Percentiles rank a stretch among this genome's conserved stretches.
Conservation (phyloP, 2,797 vertebrate genomes). For the Oreochromis mossambicus region DNA sequence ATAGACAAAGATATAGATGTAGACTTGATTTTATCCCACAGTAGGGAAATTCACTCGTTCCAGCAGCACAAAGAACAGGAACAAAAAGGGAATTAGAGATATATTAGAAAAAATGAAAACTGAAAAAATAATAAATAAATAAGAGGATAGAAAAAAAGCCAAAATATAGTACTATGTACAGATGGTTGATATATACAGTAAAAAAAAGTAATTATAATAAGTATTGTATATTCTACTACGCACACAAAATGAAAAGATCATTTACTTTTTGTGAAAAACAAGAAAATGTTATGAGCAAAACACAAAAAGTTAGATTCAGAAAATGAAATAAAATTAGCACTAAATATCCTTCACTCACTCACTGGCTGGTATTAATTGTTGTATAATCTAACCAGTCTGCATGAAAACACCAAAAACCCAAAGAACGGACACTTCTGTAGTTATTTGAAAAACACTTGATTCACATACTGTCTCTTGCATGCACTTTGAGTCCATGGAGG, state of each 20-base stretch:
- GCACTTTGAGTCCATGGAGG: slow-evolving; percentile 71
- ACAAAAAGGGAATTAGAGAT: not conserved
- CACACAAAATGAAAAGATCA: not conserved
- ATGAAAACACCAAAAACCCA: not conserved
- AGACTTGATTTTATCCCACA: not conserved
- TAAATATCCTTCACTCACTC: not conserved
- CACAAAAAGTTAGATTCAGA: not conserved
- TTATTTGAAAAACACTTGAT: not conserved
- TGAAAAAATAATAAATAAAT: not conserved
- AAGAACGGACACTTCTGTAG: not conserved
- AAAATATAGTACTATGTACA: not conserved
- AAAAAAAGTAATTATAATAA: too few relatives aligned
- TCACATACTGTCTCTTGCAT: slow-evolving; percentile 72
- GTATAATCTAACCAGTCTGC: slow-evolving; percentile 7
- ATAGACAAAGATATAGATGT: not conserved
- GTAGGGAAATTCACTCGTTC: not conserved
- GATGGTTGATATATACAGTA: not conserved
- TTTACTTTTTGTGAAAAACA: not conserved
- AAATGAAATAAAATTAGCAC: not conserved
- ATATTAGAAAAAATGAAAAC: not conserved
- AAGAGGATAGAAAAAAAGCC: not conserved
- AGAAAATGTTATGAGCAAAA: not conserved
- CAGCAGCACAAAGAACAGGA: not conserved
- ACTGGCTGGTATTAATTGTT: not conserved
- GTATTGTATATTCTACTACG: not conserved